Conservation (phyloP, 1,140 invertebrate species). For the Hypsibius dujardini region DNA sequence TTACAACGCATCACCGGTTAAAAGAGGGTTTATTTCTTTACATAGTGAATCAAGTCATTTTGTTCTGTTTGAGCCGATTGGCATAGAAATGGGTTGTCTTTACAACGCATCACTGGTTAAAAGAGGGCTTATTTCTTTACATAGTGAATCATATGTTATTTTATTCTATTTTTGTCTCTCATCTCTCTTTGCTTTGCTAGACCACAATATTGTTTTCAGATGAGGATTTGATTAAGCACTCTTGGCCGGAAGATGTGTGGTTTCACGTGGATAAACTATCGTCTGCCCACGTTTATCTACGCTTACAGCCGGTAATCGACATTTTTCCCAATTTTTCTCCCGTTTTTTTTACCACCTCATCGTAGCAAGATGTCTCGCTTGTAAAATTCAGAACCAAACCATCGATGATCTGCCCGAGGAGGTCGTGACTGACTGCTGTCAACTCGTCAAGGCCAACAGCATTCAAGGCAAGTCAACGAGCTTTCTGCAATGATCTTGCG, state of each 20-base stretch:
- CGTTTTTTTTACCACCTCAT: slow-evolving; percentile 8
- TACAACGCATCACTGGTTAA: too few relatives aligned
- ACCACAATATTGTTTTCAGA: slow-evolving; percentile 53
- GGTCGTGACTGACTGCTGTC: slow-evolving; percentile 86
- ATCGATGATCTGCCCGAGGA: slow-evolving; percentile 80
- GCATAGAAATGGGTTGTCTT: too few relatives aligned
- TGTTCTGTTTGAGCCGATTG: too few relatives aligned
- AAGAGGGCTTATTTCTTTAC: too few relatives aligned
- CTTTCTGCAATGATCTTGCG: too few relatives aligned
- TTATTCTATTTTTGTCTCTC: slow-evolving; percentile 15
- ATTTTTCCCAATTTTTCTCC: slow-evolving; percentile 6
- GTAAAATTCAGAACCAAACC: slow-evolving; percentile 53
- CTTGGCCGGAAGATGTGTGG: slow-evolving; percentile 99
- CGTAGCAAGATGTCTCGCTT: too few relatives aligned
- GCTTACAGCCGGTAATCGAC: slow-evolving; percentile 50
- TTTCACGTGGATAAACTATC: slow-evolving; percentile 92
- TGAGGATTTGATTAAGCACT: slow-evolving; percentile 92
- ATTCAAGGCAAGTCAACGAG: slow-evolving; percentile 34
- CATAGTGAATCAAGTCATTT: too few relatives aligned
- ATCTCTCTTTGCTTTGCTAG: too few relatives aligned
- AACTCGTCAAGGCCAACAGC: slow-evolving; percentile 88
- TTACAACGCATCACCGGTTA: too few relatives aligned
- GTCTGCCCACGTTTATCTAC: slow-evolving; percentile 91
- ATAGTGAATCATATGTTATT: too few relatives aligned
- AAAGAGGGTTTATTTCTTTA: too few relatives aligned